A percentile compares a stretch with the other conserved stretches of the same genome.
phyloP scores from a whole-genome alignment of 2,797 vertebrate species.

The Danio tinwini region DNA sequence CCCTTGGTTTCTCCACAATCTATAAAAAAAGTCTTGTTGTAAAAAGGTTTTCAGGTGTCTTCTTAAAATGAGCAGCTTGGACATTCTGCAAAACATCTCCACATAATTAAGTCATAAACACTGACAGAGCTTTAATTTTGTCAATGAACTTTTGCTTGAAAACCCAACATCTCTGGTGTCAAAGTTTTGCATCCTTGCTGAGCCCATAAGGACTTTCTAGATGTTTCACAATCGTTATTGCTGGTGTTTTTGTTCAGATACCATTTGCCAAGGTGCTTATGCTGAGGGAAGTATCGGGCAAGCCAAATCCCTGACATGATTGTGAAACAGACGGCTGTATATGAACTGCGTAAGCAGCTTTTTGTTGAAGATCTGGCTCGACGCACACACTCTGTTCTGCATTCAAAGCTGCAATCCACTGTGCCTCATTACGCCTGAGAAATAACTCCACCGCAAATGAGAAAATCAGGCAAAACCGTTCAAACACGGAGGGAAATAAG shows the following conservation, averaged over 20 bases:
- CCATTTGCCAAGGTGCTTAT: conserved; percentile 42
- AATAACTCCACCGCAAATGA: conserved; percentile 21
- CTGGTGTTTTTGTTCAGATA: conserved; percentile 34
- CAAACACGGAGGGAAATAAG: conserved; percentile 18
- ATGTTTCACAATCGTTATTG: conserved; percentile 26
- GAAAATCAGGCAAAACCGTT: conserved; percentile 32
- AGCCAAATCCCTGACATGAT: conserved; percentile 39
- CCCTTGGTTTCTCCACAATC: not conserved
- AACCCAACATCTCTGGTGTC: not conserved
- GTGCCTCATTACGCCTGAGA: conserved; percentile 31
- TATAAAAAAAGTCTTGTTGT: not conserved
- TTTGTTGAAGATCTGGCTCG: conserved; percentile 20
- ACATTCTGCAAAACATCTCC: not conserved
- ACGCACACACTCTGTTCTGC: not conserved
- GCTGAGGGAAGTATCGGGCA: conserved; percentile 17
- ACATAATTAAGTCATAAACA: not conserved
- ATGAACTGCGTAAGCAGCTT: conserved; percentile 14
- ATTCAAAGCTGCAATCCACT: conserved; percentile 22
- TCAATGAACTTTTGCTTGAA: conserved; percentile 2
- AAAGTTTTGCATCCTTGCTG: conserved; percentile 12
- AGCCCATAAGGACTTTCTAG: conserved; percentile 8
- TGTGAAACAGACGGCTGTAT: conserved; percentile 33
- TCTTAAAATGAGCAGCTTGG: conserved; percentile 1
- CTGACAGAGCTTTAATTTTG: not conserved
- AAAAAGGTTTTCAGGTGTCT: not conserved